Base-by-base conservation (phyloP, 2,797 vertebrate species). In the Zalophus californianus region DNA sequence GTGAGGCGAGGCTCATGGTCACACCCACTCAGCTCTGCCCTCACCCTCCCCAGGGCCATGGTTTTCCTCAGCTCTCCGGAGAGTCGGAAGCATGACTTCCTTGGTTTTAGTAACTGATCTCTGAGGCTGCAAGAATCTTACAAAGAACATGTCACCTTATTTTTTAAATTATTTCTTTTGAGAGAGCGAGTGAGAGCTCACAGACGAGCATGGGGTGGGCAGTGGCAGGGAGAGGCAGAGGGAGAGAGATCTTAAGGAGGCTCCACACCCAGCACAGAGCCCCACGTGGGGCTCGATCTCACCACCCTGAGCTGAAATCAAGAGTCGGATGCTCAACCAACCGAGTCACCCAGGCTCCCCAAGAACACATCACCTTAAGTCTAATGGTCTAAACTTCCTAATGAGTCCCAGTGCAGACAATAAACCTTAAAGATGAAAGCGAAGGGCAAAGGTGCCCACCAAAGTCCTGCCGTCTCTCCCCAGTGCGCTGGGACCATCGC, bases 101-200 rank as follows among this genome's bases (percentile, higher is more conserved):
- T 52, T 48, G 41, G 52, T 38, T 70, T 54, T 32, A 84, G 50
- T n/a, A 80, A 70, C 58, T 83, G 77, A 25, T 35, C 79, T 92
- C 32, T 21, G 54, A 90, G 32, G 56, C 73, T 85, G 66, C 18
- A 44, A 60, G 86, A 72, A 29, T 58, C 38, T 62, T 56, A 73
- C 54, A 58, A n/a, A 64, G 73, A 94, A 75, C 91, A 38, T 11
- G 13, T 86, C 35, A 86, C 32, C 35, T 86, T 79, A 56, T 68
- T 35, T 68, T 68, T 68, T 68, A 0, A 68, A 66, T 18, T 66
- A n/a, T 18, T 66, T n/a, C 20, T n/a, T 35, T 68, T 68, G 64
- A 35, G 29, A 66, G 6, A 32, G 64, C 7, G 64, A 66, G 64
- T n/a, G 32, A 18, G 60, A 29, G 62, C 62, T 11, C n/a, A 10